Percentiles rank a stretch among this genome's conserved stretches.
Evolutionary conservation across 2,888 invertebrate genomes (phyloP).

Genomic region (Drosophila greeni): DNA sequence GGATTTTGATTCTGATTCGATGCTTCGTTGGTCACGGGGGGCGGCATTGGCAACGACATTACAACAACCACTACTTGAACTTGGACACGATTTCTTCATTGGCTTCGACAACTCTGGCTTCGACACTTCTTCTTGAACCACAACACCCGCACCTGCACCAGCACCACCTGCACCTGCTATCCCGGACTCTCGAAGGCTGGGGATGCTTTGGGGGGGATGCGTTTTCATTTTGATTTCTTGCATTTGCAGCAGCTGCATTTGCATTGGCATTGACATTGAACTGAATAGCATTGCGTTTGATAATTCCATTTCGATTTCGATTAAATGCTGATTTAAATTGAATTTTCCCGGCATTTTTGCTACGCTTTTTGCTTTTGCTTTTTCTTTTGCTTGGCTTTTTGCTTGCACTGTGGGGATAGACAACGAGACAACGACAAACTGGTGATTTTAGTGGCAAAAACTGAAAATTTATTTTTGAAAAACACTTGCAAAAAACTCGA

Average conservation of each 20-base stretch:
- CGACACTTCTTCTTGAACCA: slow-evolving; percentile 29
- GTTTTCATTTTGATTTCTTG: slow-evolving; percentile 50
- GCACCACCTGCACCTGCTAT: slow-evolving; percentile 12
- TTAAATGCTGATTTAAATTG: slow-evolving; percentile 19
- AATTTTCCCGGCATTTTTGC: slow-evolving; percentile 27
- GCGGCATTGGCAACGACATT: slow-evolving; percentile 15
- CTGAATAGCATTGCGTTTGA: slow-evolving; percentile 29
- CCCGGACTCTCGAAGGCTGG: slow-evolving; percentile 9
- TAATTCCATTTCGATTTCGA: slow-evolving; percentile 35
- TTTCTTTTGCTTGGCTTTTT: slow-evolving; percentile 22
- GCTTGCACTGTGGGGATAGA: slow-evolving; percentile 48
- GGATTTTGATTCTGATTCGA: slow-evolving; percentile 37
- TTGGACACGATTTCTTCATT: slow-evolving; percentile 44
- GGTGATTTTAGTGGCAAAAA: slow-evolving; percentile 62
- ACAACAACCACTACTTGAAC: slow-evolving; percentile 44
- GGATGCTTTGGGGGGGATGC: slow-evolving; percentile 32
- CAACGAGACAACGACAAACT: slow-evolving; percentile 52
- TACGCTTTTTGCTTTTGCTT: slow-evolving; percentile 25
- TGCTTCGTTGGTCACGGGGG: slow-evolving; percentile 46
- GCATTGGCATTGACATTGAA: slow-evolving; percentile 35
- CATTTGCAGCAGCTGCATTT: slow-evolving; percentile 35
- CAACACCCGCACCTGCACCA: slow-evolving; percentile 32
- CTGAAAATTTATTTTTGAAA: slow-evolving; percentile 69
- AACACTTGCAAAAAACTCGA: slow-evolving; percentile 73
- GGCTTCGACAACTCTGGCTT: slow-evolving; percentile 35